Evolutionary conservation across 2,113 vertebrate genomes (phyloP), one percentile per base, ranked within the genome.

Genomic region (Fulmarus glacialis): DNA sequence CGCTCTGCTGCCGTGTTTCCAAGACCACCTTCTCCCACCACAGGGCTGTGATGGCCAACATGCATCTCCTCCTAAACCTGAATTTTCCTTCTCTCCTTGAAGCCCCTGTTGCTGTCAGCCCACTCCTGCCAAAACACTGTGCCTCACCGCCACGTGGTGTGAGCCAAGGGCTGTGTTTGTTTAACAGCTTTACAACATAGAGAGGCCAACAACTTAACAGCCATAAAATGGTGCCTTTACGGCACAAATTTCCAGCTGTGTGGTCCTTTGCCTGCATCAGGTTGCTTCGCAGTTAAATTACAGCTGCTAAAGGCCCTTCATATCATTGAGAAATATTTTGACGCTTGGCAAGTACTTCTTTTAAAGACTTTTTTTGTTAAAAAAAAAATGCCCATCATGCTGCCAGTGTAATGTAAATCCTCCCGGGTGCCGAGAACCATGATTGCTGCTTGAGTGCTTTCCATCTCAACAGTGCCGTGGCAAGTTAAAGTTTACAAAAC

Each of bases 121-220:
- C 2, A 2, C 60, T 81, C 68, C 88, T 88, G 87, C 48, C 78
- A 87, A 74, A 87, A 32, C 40, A 22, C n/a, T 3, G 34, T 64
- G 78, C 74, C 85, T 94, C 79, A 70, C 66, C 2, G 8, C 58
- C 89, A 60, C 0, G 0, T 20, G 47, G 36, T 59, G 53, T 56
- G 75, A 96, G 83, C 88, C 96, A 96, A 93, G 73, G 77, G 56
- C 55, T 91, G 67, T 67, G 84, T 93, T 95, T 93, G 63, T 81
- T 97, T 84, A 87, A 89, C 73, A 75, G 63, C 67, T 90, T 95
- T 92, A 89, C 52, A 48, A 58, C 0, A 0, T 0, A 50, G 64
- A 93, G 63, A 88, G 82, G 80, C 89, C 92, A 96, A 32, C 59
- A 92, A 77, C 70, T 96, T 71, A 93, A 85, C n/a, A 82, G 77